These are phyloP conservation scores for Gnathonemus echidnorhynchus DNA, from an alignment of 2,113 vertebrate genomes.

Conservation along the genomic window DNA sequence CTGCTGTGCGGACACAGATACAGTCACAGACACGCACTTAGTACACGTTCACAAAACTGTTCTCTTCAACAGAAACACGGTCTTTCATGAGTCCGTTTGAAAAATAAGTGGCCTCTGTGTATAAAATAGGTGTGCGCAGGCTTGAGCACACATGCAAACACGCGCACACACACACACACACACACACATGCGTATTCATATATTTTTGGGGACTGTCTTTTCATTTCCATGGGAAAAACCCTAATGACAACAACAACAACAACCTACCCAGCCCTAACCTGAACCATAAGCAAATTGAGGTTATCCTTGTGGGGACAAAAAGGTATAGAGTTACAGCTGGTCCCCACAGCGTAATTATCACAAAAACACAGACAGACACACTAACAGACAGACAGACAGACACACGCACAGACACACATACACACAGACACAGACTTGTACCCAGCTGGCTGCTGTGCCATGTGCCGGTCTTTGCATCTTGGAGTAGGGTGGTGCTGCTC, in stretches of 20 bases:
- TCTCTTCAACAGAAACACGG: constrained; percentile 4
- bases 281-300: not conserved
- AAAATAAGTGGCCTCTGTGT: not conserved
- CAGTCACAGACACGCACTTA: not conserved
- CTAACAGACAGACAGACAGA: not conserved
- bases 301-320: not conserved
- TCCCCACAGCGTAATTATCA: not conserved
- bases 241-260: not conserved
- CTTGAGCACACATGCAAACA: not conserved
- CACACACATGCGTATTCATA: not conserved
- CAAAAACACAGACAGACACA: not conserved
- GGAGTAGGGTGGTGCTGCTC: constrained; percentile 78
- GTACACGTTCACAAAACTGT: not conserved
- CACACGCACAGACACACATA: not conserved
- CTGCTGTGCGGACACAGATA: constrained; percentile 22
- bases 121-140: not conserved
- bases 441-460: constrained; percentile 54
- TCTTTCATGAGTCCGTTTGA: not conserved
- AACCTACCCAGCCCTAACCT: not conserved
- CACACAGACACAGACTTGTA: constrained; percentile 21
- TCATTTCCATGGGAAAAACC: not conserved
- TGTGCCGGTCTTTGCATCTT: constrained; percentile 43
- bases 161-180: not conserved
- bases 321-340: not conserved
- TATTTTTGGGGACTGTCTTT: not conserved